Percentiles rank a stretch among this genome's conserved stretches.
Conservation (phyloP, 2,888 invertebrate genomes). For the Netelia melanura region DNA sequence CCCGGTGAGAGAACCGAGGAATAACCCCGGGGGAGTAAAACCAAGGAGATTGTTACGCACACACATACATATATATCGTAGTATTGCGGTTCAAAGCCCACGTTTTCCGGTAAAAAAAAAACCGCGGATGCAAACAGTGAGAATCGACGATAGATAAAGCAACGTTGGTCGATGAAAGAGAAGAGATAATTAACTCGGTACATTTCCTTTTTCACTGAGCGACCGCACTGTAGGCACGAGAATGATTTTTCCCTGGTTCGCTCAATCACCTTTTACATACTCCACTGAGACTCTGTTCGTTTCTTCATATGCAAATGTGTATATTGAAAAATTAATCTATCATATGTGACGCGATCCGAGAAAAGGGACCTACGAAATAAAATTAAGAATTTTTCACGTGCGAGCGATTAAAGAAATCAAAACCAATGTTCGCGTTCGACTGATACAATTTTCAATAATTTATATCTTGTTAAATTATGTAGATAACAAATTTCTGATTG, state of each 20-base stretch:
- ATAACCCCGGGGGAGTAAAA: slow-evolving; percentile 24
- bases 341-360: too few relatives aligned
- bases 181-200: neutral
- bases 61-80: neutral
- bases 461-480: too few relatives aligned
- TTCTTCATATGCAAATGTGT: too few relatives aligned
- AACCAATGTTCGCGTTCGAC: too few relatives aligned
- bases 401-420: too few relatives aligned
- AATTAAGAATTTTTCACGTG: too few relatives aligned
- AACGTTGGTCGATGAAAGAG: neutral
- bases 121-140: neutral
- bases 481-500: too few relatives aligned
- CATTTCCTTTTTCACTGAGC: too few relatives aligned
- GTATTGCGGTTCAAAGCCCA: neutral
- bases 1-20: slow-evolving; percentile 7
- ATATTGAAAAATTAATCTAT: too few relatives aligned
- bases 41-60: neutral
- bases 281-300: too few relatives aligned
- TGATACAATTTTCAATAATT: too few relatives aligned
- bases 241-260: neutral
- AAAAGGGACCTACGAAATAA: too few relatives aligned
- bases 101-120: neutral
- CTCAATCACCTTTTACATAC: neutral
- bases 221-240: neutral
- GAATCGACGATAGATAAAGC: neutral